Evolutionary conservation across 2,888 invertebrate species (phyloP).

Genomic region (Cloeon dipterum): DNA sequence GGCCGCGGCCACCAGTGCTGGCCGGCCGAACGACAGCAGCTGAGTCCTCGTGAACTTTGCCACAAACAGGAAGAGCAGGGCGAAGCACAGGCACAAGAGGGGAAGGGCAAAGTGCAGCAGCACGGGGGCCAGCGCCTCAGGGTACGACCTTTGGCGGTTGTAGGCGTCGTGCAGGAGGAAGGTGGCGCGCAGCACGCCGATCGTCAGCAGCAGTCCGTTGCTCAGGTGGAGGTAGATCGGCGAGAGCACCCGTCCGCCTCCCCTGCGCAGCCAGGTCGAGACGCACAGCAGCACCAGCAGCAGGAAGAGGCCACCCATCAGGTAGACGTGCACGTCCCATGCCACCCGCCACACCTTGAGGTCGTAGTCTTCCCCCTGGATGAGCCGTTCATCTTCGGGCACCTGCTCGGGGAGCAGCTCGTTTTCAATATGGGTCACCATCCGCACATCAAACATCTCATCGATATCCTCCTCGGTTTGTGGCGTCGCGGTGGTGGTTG

Average conservation of each 20-base stretch:
- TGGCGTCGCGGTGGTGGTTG: constrained; percentile 2
- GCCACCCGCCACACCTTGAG: constrained; percentile 43
- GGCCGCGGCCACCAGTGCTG: constrained; percentile 52
- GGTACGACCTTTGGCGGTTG: constrained; percentile 61
- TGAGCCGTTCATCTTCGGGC: constrained; percentile 12
- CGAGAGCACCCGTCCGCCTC: constrained; percentile 64
- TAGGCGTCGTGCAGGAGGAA: constrained; percentile 84
- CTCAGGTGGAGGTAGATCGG: constrained; percentile 73
- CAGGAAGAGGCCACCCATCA: constrained; percentile 65
- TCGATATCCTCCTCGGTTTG: constrained; percentile 11
- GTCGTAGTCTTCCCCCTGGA: constrained; percentile 6
- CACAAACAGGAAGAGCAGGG: constrained; percentile 64
- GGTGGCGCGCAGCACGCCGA: constrained; percentile 61
- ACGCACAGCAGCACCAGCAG: constrained; percentile 65
- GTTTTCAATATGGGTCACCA: constrained; percentile 9
- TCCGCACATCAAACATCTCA: constrained; percentile 8
- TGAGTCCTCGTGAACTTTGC: constrained; percentile 43
- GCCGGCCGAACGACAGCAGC: constrained; percentile 25
- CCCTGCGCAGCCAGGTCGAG: constrained; percentile 28
- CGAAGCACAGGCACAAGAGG: constrained; percentile 70
- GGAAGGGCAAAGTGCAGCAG: constrained; percentile 68
- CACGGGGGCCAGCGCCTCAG: constrained; percentile 52
- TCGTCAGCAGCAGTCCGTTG: constrained; percentile 56
- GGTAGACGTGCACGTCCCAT: constrained; percentile 80
- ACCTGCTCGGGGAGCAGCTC: constrained; percentile 11